These are phyloP conservation scores for Mormyrus lacerda DNA, from an alignment of 2,113 vertebrate genomes.

Conservation along the genomic window DNA sequence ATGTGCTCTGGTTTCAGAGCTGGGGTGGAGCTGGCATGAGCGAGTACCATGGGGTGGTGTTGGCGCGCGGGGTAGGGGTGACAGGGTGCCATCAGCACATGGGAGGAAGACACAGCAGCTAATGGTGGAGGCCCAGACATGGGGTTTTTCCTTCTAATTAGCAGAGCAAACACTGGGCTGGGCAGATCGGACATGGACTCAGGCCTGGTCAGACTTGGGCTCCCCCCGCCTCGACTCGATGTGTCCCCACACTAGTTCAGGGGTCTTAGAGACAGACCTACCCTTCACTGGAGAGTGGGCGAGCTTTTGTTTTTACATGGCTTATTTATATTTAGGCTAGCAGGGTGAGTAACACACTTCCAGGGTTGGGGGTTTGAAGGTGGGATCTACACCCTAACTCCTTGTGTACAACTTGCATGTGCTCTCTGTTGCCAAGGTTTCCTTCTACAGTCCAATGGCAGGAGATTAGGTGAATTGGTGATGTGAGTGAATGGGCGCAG, in stretches of 20 bases:
- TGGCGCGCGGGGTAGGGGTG: not conserved
- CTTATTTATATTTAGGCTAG: not conserved
- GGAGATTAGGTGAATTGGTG: not conserved
- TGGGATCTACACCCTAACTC: not conserved
- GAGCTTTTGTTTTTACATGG: not conserved
- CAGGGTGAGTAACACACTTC: not conserved
- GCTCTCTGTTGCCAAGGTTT: not conserved
- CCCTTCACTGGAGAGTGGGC: not conserved
- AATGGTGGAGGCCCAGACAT: not conserved
- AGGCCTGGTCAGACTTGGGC: too few relatives aligned
- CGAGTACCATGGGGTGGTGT: not conserved
- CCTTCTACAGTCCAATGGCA: not conserved
- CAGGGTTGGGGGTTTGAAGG: not conserved
- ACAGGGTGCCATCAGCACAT: not conserved
- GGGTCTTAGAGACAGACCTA: not conserved
- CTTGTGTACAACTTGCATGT: not conserved
- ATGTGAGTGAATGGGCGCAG: not conserved
- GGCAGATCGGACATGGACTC: not conserved
- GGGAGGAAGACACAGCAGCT: not conserved
- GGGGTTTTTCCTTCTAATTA: slow-evolving; percentile 19
- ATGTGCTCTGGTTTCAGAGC: slow-evolving; percentile 13
- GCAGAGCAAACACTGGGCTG: slow-evolving; percentile 17
- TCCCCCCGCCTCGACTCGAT: not conserved
- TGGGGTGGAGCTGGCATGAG: not conserved
- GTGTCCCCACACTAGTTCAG: not conserved